Conservation (phyloP, 2,888 invertebrate genomes). For the Thelaira solivaga region DNA sequence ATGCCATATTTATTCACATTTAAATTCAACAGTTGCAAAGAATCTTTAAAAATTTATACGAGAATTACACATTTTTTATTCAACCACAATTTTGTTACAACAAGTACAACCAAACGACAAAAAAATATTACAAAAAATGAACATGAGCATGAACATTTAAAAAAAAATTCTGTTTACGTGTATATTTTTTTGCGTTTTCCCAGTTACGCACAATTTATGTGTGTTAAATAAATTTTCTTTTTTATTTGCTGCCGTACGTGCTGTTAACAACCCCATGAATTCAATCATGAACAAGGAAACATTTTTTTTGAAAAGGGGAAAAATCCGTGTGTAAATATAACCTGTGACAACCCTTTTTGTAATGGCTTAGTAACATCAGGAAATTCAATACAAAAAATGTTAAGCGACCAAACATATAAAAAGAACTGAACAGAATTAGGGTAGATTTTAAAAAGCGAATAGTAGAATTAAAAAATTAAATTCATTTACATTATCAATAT, state of each 20-base stretch:
- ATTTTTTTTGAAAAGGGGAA: neutral
- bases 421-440: neutral
- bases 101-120: too few relatives aligned
- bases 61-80: neutral
- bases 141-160: neutral
- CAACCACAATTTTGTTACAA: conserved; percentile 41
- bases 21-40: conserved; percentile 14
- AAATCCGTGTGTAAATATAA: conserved; percentile 32
- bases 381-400: neutral
- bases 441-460: neutral
- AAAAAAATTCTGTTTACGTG: conserved; percentile 13
- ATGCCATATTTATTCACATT: conserved; percentile 20
- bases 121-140: too few relatives aligned
- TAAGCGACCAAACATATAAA: too few relatives aligned
- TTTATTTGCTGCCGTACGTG: conserved; percentile 13
- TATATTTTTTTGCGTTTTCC: conserved; percentile 10
- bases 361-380: conserved; percentile 5
- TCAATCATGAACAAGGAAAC: conserved; percentile 5
- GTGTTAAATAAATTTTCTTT: neutral
- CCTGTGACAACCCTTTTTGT: conserved; percentile 42
- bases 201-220: conserved; percentile 48
- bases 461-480: neutral
- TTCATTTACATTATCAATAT: neutral
- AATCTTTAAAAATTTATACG: neutral
- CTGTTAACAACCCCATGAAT: conserved; percentile 47